Conservation (phyloP, 2,888 invertebrate species). For the Petrolisthes cinctipes region DNA sequence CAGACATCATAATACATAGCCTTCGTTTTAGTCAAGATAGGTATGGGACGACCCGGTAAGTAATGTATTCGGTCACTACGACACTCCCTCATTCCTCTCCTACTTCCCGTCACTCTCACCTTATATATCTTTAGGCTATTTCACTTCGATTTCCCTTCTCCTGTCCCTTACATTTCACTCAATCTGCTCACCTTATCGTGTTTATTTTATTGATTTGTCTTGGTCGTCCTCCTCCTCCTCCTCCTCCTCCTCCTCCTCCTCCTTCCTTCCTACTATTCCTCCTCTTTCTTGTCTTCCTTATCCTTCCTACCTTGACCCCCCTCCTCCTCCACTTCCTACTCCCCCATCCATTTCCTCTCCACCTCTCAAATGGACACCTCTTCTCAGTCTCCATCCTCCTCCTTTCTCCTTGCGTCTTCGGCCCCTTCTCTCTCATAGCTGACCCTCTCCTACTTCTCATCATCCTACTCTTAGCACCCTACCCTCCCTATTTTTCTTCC, state of each 20-base stretch:
- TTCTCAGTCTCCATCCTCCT: neutral
- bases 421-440: neutral
- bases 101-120: too few relatives aligned
- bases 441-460: neutral
- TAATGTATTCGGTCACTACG: too few relatives aligned
- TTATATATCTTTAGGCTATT: too few relatives aligned
- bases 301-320: slow-evolving; percentile 6
- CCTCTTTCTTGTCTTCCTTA: slow-evolving; percentile 3
- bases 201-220: too few relatives aligned
- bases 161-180: too few relatives aligned
- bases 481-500: neutral
- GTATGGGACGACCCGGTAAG: too few relatives aligned
- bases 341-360: neutral
- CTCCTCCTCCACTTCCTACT: slow-evolving; percentile 11
- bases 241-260: slow-evolving; percentile 2
- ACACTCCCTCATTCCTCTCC: too few relatives aligned
- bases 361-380: too few relatives aligned
- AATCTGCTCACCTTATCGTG: too few relatives aligned
- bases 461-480: neutral
- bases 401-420: neutral
- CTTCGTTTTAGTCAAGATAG: too few relatives aligned
- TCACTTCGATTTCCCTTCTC: too few relatives aligned
- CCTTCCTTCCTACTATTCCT: neutral
- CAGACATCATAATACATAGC: too few relatives aligned
- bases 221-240: neutral